Evolutionary conservation across 2,113 vertebrate genomes (phyloP).

Genomic region (Pao palembangensis): DNA sequence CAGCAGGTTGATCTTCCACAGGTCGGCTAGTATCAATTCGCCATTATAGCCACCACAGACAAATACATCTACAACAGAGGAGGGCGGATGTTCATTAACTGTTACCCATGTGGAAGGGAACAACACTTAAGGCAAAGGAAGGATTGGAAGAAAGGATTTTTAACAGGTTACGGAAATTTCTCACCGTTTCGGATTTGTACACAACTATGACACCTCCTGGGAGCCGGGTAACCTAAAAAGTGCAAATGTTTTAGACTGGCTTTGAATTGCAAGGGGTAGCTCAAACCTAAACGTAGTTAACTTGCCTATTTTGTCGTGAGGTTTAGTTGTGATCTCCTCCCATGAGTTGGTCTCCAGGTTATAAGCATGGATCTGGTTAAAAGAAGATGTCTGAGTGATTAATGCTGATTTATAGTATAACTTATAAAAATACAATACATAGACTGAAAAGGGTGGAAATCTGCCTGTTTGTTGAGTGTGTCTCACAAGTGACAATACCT

Average conservation of each 20-base stretch:
- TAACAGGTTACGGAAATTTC: constrained; percentile 14
- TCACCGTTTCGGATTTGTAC: constrained; percentile 95
- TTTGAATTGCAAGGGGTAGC: background rate
- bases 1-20: constrained; percentile 94
- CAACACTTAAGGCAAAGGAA: background rate
- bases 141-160: too few species aligned
- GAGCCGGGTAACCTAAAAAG: constrained; percentile 90
- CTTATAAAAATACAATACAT: background rate
- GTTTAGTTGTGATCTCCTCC: constrained; percentile 94
- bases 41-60: constrained; percentile 96
- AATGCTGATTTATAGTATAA: background rate
- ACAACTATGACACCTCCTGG: constrained; percentile 95
- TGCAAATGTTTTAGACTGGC: too few species aligned
- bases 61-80: constrained; percentile 81
- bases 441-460: background rate
- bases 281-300: constrained; percentile 2
- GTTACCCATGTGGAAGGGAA: background rate
- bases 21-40: constrained; percentile 89
- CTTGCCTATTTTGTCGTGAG: constrained; percentile 92
- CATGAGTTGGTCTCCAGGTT: constrained; percentile 98
- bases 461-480: background rate
- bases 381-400: background rate
- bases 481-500: constrained; percentile 72
- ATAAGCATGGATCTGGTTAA: constrained; percentile 89
- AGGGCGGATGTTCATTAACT: background rate